phyloP scores from a whole-genome alignment of 2,888 invertebrate species.

The Cataglyphis albicans region DNA sequence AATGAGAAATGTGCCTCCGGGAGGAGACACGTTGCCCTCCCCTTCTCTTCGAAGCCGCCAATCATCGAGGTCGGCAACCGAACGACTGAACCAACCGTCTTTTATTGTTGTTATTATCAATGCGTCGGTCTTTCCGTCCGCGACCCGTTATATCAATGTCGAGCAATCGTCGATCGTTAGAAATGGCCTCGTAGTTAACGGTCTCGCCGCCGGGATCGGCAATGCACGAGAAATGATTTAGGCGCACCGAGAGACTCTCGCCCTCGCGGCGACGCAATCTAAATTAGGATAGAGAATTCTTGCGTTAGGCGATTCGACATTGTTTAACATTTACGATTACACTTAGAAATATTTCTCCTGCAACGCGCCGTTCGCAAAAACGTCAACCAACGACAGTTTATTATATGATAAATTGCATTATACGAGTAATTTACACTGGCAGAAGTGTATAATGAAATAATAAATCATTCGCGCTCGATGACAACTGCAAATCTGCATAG shows the following conservation, averaged over 20 bases:
- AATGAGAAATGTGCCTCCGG: conserved; percentile 76
- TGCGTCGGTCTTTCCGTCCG: conserved; percentile 46
- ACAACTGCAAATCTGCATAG: conserved; percentile 51
- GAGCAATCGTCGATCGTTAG: conserved; percentile 53
- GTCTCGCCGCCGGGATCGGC: conserved; percentile 45
- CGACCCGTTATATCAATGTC: conserved; percentile 56
- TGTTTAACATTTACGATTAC: conserved; percentile 1
- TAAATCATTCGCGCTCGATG: conserved; percentile 50
- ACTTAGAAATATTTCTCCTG: too few relatives aligned
- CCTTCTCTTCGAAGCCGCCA: conserved; percentile 57
- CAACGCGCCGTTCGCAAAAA: conserved; percentile 18
- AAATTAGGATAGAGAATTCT: conserved; percentile 27
- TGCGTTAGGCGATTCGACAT: conserved; percentile 10
- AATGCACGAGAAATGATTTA: conserved; percentile 42
- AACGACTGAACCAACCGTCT: conserved; percentile 40
- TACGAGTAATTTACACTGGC: conserved; percentile 32
- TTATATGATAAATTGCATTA: conserved; percentile 41
- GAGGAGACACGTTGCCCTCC: conserved; percentile 68
- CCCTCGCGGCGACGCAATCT: conserved; percentile 14
- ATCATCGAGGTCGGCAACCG: conserved; percentile 62
- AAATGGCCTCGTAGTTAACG: conserved; percentile 46
- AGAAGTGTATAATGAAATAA: conserved; percentile 45
- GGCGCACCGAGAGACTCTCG: background rate
- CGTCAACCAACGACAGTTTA: conserved; percentile 24
- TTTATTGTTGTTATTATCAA: conserved; percentile 63